Conservation (phyloP, 2,113 vertebrate species). For the Ahaetulla prasina region DNA sequence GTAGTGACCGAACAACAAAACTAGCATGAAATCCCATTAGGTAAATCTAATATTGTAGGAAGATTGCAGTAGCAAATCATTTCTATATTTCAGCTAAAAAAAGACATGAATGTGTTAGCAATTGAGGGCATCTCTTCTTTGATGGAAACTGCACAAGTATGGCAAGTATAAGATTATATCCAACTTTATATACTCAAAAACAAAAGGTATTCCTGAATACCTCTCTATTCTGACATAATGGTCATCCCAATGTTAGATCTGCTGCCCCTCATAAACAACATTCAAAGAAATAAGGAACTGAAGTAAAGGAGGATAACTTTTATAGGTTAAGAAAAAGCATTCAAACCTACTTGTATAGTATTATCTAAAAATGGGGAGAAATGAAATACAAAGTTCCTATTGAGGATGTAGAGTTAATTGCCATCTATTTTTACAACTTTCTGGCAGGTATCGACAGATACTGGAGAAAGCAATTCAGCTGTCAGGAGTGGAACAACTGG, state of each 20-base stretch:
- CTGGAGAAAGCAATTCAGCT: conserved; percentile 94
- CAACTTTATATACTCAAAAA: neutral
- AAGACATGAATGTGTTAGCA: neutral
- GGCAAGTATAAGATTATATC: neutral
- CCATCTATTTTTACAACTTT: neutral
- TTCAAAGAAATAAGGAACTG: neutral
- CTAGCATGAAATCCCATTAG: neutral
- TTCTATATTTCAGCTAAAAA: neutral
- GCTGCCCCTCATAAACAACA: neutral
- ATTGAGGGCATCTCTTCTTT: neutral
- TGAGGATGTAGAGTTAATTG: neutral
- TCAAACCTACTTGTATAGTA: neutral
- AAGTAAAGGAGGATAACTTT: neutral
- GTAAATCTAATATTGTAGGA: neutral
- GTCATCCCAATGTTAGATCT: neutral
- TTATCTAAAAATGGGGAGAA: neutral
- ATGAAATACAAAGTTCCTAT: neutral
- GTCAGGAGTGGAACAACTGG: conserved; percentile 85
- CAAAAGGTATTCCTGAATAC: neutral
- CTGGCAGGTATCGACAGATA: conserved; percentile 89
- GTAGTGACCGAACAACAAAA: neutral
- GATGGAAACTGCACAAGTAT: neutral
- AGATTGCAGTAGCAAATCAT: neutral
- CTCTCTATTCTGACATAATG: neutral
- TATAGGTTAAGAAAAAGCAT: neutral